Evolutionary conservation across 2,113 vertebrate genomes (phyloP), one percentile per base, ranked within the genome.

Genomic region (Aleadryas rufinucha): DNA sequence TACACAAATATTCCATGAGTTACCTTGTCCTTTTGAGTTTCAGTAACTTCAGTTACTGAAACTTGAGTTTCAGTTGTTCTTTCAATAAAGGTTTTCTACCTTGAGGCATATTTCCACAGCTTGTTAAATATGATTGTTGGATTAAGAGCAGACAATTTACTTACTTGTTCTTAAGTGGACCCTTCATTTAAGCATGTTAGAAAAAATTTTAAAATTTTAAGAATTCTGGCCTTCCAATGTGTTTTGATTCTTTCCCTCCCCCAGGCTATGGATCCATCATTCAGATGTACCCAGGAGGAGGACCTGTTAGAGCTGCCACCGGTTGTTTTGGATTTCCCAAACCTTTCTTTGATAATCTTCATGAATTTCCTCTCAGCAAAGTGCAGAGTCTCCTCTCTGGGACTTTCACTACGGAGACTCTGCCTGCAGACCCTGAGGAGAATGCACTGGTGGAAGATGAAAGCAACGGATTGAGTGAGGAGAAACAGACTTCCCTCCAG

Each of bases 251-350:
- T 77, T 83, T 94, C 81, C n/a, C 23, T 47, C 75, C 81, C 83
- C 3, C 87, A 99, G 99, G 99, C 89, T 99, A 98, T 11, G 99
- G 99, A 71, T 99, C 99, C 70, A 98, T 99, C 97, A 98, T 99
- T 96, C 99, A 99, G 95, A 98, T 99, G 97, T 99, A 99, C 95
- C 98, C 99, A 39, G 99, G 99, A 96, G 98, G 98, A 18, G 99
- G 98, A 45, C 99, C 99, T 11, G 97, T 99, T 18, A 98, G 99
- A 89, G 98, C 98, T 75, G 99, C 99, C 82, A 98, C 99, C 95
- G 98, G 99, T 60, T 99, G 98, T 96, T 99, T 99, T 97, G 99
- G 99, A 86, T 99, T 99, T 95, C 99, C 99, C 22, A 97, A 97
- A 42, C 97, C 90, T 78, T 99, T 99, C 96, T 98, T 99, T 44